Percentiles rank a stretch among this genome's conserved stretches.
phyloP scores from a whole-genome alignment of 2,797 vertebrate genomes.

The Caiman crocodilus region DNA sequence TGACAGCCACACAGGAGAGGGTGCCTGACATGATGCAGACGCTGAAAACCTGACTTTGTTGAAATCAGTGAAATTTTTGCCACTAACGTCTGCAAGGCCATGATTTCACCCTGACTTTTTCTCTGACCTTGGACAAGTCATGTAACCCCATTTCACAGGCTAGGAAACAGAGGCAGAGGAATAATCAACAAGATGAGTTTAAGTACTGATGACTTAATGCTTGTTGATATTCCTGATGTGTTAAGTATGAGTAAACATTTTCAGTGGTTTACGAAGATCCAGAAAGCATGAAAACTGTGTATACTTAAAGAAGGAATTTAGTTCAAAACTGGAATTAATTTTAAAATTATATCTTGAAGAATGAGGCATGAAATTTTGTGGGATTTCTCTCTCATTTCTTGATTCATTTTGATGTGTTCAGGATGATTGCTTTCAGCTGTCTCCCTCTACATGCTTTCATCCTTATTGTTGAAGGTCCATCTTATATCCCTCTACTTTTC shows the following conservation, averaged over 20 bases:
- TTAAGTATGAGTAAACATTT: background rate
- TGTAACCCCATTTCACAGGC: background rate
- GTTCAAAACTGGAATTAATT: background rate
- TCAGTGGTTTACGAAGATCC: background rate
- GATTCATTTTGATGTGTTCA: background rate
- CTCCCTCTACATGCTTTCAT: background rate
- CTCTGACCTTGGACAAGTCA: background rate
- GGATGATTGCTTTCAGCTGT: background rate
- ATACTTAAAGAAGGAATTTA: background rate
- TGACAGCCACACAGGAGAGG: background rate
- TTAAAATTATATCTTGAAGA: background rate
- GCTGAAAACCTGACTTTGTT: background rate
- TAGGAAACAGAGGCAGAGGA: background rate
- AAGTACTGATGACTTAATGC: background rate
- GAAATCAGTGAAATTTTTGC: background rate
- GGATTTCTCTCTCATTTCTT: background rate
- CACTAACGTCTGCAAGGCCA: accelerated
- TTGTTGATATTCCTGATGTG: background rate
- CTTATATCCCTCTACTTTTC: background rate
- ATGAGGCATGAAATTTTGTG: background rate
- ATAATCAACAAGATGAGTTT: background rate
- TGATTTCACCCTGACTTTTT: background rate
- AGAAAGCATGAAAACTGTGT: background rate
- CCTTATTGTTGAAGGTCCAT: background rate
- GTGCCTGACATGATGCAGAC: background rate